Conservation (phyloP, 2,113 vertebrate species). For the Erinaceus europaeus region DNA sequence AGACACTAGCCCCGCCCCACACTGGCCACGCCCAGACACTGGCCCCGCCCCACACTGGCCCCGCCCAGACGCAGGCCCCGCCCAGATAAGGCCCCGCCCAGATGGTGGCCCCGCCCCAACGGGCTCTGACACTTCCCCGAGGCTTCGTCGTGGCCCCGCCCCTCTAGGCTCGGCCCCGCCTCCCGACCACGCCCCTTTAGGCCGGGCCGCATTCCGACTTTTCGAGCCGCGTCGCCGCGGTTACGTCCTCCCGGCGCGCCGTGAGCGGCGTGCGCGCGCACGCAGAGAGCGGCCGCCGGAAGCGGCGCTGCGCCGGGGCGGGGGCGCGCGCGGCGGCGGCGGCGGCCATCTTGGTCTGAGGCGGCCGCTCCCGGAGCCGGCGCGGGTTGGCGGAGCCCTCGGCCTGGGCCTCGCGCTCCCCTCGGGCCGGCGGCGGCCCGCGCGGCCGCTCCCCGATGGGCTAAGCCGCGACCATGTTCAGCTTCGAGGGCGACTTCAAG, state of each 20-base stretch:
- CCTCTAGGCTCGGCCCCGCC: background rate
- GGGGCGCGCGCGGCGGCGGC: background rate
- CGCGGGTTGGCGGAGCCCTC: slow-evolving; percentile 39
- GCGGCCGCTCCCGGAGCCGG: slow-evolving; percentile 63
- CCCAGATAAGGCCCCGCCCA: too few relatives aligned
- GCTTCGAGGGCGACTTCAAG: slow-evolving; percentile 99
- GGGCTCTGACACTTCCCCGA: too few relatives aligned
- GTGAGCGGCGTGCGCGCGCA: background rate
- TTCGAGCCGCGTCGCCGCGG: too few relatives aligned
- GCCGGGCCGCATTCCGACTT: too few relatives aligned
- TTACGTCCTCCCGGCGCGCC: background rate
- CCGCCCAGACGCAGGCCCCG: too few relatives aligned
- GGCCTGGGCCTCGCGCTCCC: background rate
- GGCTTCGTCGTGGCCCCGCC: too few relatives aligned
- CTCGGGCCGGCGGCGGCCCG: slow-evolving; percentile 20
- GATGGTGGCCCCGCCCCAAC: too few relatives aligned
- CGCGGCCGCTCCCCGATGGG: slow-evolving; percentile 84
- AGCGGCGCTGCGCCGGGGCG: too few relatives aligned
- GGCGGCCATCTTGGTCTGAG: slow-evolving; percentile 77
- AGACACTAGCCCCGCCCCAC: too few relatives aligned
- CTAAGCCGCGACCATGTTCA: slow-evolving; percentile 94
- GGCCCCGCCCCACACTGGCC: too few relatives aligned
- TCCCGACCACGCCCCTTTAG: too few relatives aligned
- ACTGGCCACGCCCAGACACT: too few relatives aligned
- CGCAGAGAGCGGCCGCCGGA: background rate